Conservation (phyloP, 1,140 invertebrate genomes). For the Rhynchophorus ferrugineus region DNA sequence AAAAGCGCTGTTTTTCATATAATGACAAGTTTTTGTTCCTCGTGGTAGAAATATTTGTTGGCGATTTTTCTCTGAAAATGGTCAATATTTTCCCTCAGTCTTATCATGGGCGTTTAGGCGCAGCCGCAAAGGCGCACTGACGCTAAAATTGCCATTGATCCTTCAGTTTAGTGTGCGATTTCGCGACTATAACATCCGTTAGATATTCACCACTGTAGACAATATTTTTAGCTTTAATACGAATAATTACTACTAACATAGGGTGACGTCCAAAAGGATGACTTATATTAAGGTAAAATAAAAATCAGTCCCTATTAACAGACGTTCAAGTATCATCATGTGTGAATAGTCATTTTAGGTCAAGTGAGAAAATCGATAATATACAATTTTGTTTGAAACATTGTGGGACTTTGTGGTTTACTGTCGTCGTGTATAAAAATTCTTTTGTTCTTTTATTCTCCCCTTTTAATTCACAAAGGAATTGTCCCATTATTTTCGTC, state of each 20-base stretch:
- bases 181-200: slow-evolving; percentile 10
- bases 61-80: too few relatives aligned
- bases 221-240: slow-evolving; percentile 21
- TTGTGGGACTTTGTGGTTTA: not conserved
- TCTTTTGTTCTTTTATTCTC: not conserved
- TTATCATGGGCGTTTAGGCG: slow-evolving; percentile 3
- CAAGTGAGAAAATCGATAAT: slow-evolving; percentile 14
- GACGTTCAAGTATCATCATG: not conserved
- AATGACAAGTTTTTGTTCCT: too few relatives aligned
- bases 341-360: slow-evolving; percentile 7
- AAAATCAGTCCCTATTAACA: not conserved
- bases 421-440: not conserved
- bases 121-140: slow-evolving; percentile 11
- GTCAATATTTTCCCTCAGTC: slow-evolving; percentile 17
- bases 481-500: too few relatives aligned
- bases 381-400: slow-evolving; percentile 10
- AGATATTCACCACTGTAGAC: slow-evolving; percentile 12
- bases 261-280: slow-evolving; percentile 19
- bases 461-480: not conserved
- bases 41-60: too few relatives aligned
- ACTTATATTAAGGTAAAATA: slow-evolving; percentile 21
- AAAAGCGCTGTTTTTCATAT: too few relatives aligned
- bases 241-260: slow-evolving; percentile 18
- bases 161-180: slow-evolving; percentile 18
- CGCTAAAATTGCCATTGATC: slow-evolving; percentile 16